Base-by-base conservation (phyloP, 2,888 invertebrate genomes). In the Leptura quadrifasciata region DNA sequence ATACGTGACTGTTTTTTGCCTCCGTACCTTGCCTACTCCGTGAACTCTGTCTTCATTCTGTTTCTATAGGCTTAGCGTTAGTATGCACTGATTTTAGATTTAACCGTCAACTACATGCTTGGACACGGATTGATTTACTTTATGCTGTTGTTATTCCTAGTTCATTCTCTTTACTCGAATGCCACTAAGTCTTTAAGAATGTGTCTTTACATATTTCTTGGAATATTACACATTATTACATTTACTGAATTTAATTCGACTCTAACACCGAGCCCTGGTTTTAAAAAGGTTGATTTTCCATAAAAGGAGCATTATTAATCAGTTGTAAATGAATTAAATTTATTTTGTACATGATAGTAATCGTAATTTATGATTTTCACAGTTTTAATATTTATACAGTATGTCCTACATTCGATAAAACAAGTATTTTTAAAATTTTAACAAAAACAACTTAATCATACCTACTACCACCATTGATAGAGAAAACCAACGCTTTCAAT, bases 1-100 rank as follows among this genome's bases (percentile, higher is more conserved):
- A 81, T 76, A 80, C 85, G 84, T 84, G 85, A 84, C 83, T 79
- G 76, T 72, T 78, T 78, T 78, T 78, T 78, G 70, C 73, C 73
- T 70, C 63, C 63, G 47, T 72, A 69, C 74, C 75, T 72, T 60
- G 68, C 74, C 61, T 74, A 74, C 76, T 71, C 58, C 71, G 68
- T 77, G 72, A 74, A 74, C 77, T 74, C 70, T 68, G 39, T 58
- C 31, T 70, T 60, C 70, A 70, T 72, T 64, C 64, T 63, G 54
- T 63, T 60, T 71, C 70, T 70, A 75, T 63, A 18, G 47, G 71
- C 24, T 47, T 64, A 31, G 64, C 27, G 61, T 35, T 72, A 61
- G 68, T 63, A 65, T 72, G 58, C 58, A 61, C 61, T 24, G 75
- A 76, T 72, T 72, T 76, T 31, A 64, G 76, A 76, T 69, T 72